Evolutionary conservation across 1,140 invertebrate genomes (phyloP), one percentile per base, ranked within the genome.

Genomic region (Calosoma granatense): DNA sequence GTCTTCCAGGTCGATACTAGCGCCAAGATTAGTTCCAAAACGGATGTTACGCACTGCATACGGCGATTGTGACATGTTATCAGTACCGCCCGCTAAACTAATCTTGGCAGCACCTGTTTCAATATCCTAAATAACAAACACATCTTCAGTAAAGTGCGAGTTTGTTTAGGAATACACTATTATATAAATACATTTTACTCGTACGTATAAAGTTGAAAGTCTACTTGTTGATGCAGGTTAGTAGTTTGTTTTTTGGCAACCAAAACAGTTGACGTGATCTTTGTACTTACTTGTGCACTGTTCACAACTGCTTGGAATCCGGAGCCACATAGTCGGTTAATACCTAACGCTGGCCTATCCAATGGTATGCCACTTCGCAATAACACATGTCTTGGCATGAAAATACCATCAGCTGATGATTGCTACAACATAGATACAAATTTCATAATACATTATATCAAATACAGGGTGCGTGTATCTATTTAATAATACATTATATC

Each of bases 31-130:
- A 12, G 90, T 88, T 14, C 97, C 97, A 77, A 96, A 98, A n/a
- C 97, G 77, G 19, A 92, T 75, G 62, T 89, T 85, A 43, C 96
- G 78, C 0, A 95, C 87, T 19, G 85, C 81, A 73, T 90, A 97
- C 0, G 97, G 97, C n/a, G 86, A 76, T 74, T 92, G 88, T 20
- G 88, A 95, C 96, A 99, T 99, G 70, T 88, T 97, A 68, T 99
- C 96, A 22, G 85, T 82, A 2, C 95, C 95, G 52, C 94, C 95
- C 54, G 93, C 87, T 6, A 99, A 69, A 2, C 92, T 91, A 58
- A 99, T 84, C 61, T 90, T 82, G 2, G 92, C 86, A 65, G 90
- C 87, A 22, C 94, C 92, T 19, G 85, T 76, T 53, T 86, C 61
- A 61, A 99, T 98, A 69, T 94, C 94, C 88, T 94, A 62, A 43